A percentile compares a stretch with the other conserved stretches of the same genome.
phyloP scores from a whole-genome alignment of 2,113 vertebrate genomes.

The Chamaetylas fuelleborni region DNA sequence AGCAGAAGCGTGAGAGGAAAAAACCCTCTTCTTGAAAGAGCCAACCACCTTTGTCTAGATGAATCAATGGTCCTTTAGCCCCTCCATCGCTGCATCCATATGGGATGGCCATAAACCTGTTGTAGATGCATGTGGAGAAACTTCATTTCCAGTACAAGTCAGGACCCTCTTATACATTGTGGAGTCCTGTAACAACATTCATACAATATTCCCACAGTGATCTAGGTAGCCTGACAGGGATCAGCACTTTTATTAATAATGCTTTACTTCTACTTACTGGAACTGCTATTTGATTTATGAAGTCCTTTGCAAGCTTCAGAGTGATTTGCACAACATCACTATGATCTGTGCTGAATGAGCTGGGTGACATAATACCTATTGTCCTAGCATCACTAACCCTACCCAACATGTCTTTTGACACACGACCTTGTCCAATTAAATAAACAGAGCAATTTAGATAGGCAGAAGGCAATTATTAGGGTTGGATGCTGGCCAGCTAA shows the following conservation, averaged over 20 bases:
- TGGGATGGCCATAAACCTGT: not conserved
- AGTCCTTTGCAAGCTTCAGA: not conserved
- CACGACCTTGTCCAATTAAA: constrained; percentile 20
- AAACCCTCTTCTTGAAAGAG: not conserved
- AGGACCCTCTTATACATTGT: not conserved
- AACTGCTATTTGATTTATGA: constrained; percentile 19
- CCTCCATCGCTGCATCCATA: not conserved
- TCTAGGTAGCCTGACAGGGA: not conserved
- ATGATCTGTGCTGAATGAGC: not conserved
- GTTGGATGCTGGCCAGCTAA: constrained; percentile 13
- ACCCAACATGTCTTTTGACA: not conserved
- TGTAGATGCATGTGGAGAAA: not conserved
- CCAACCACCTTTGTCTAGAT: not conserved
- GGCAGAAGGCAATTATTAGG: constrained; percentile 34
- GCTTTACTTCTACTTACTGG: not conserved
- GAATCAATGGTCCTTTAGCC: not conserved
- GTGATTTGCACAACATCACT: not conserved
- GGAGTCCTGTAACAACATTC: not conserved
- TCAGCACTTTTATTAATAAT: constrained; percentile 1
- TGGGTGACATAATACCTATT: not conserved
- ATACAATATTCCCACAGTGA: not conserved
- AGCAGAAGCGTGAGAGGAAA: not conserved
- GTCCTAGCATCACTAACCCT: not conserved
- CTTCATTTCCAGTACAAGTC: not conserved
- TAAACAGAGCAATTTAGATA: constrained; percentile 38